phyloP scores from a whole-genome alignment of 2,113 vertebrate species.

The Muscicapa adusta region DNA sequence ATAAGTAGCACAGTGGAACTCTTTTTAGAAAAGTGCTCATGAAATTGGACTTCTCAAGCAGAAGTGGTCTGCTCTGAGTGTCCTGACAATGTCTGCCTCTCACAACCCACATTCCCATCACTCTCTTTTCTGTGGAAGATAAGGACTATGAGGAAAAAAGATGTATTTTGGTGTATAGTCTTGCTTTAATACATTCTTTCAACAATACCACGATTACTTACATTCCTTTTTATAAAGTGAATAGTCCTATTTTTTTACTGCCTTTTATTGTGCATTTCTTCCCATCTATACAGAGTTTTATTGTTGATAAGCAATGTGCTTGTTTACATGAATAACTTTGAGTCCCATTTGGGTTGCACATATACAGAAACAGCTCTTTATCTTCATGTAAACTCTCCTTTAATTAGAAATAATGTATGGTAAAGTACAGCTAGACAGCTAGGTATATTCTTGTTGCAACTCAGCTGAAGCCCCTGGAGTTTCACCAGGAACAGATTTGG shows the following conservation, averaged over 20 bases:
- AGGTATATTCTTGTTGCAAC: not conserved
- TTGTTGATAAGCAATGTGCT: not conserved
- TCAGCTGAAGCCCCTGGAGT: not conserved
- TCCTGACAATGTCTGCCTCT: not conserved
- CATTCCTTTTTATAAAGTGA: not conserved
- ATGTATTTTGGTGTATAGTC: not conserved
- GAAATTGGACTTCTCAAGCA: not conserved
- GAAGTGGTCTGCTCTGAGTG: not conserved
- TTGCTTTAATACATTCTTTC: not conserved
- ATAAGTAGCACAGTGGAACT: not conserved
- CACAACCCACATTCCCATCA: not conserved
- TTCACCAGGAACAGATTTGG: constrained; percentile 10
- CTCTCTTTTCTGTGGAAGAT: not conserved
- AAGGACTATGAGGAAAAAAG: not conserved
- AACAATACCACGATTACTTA: not conserved
- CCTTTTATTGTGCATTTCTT: not conserved
- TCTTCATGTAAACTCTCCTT: not conserved
- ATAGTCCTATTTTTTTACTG: not conserved
- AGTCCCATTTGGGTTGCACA: not conserved
- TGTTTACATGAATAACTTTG: not conserved
- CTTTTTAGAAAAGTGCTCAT: not conserved
- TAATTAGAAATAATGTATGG: not conserved
- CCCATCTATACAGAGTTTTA: not conserved
- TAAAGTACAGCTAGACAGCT: not conserved
- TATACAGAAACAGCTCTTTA: not conserved